Conservation (phyloP, 2,113 vertebrate species). For the Nannospalax galili region DNA sequence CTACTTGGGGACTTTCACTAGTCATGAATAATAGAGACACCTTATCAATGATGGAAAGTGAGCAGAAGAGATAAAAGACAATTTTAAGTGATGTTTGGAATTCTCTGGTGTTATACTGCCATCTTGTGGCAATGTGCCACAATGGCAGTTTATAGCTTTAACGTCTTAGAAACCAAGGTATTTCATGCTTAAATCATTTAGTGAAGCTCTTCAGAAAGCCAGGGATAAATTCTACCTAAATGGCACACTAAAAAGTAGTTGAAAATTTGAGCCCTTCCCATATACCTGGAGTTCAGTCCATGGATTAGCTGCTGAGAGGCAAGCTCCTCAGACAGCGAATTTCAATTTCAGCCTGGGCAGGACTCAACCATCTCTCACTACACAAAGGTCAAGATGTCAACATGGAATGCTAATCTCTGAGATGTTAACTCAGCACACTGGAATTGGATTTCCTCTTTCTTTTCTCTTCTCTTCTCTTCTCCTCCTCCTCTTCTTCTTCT, state of each 20-base stretch:
- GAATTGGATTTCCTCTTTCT: too few relatives aligned
- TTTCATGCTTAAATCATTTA: conserved; percentile 66
- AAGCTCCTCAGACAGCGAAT: conserved; percentile 13
- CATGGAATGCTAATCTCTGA: conserved; percentile 39
- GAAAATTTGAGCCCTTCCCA: conserved; percentile 51
- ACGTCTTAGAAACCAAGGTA: conserved; percentile 23
- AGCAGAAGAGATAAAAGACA: conserved; percentile 26
- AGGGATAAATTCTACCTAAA: conserved; percentile 65
- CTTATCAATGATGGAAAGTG: conserved; percentile 49
- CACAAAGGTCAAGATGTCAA: conserved; percentile 48
- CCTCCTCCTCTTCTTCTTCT: too few relatives aligned
- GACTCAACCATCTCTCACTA: conserved; percentile 50
- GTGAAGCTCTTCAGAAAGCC: conserved; percentile 67
- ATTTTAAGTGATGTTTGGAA: conserved; percentile 47
- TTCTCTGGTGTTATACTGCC: conserved; percentile 80
- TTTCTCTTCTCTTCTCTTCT: too few relatives aligned
- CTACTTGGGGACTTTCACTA: conserved; percentile 46
- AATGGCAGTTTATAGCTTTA: conserved; percentile 35
- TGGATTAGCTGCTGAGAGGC: conserved; percentile 56
- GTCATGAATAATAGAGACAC: neutral
- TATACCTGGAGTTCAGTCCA: neutral
- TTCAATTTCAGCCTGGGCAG: conserved; percentile 63
- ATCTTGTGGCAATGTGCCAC: conserved; percentile 82
- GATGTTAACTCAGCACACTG: conserved; percentile 20
- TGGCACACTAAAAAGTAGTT: conserved; percentile 34